Conservation (phyloP, 2,888 invertebrate genomes). For the Erebia aethiops region DNA sequence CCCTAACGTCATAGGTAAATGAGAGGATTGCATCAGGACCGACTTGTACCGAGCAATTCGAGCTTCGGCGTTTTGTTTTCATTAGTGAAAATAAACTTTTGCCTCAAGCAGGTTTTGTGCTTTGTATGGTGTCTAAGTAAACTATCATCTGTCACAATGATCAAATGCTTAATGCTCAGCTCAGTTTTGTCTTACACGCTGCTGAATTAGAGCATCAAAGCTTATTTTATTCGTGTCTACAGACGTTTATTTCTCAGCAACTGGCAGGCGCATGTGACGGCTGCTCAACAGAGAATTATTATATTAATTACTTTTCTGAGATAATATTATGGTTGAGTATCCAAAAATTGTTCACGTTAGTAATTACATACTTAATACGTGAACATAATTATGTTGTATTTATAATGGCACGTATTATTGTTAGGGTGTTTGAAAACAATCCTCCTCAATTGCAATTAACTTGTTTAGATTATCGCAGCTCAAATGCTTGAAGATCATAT, state of each 20-base stretch:
- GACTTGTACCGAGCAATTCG: no score
- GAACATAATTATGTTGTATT: not conserved
- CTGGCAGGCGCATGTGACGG: conserved; percentile 4
- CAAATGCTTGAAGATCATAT: not conserved
- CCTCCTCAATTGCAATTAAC: not conserved
- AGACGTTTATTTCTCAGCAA: not conserved
- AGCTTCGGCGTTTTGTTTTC: no score
- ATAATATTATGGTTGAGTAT: conserved; percentile 12
- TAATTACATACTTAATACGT: no score
- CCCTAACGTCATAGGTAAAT: no score
- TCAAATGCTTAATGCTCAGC: not conserved
- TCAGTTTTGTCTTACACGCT: not conserved
- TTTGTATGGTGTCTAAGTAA: no score
- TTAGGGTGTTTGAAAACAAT: not conserved
- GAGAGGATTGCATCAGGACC: no score
- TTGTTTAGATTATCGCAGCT: not conserved
- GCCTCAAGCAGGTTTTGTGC: no score
- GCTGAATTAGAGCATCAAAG: not conserved
- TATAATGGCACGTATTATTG: not conserved
- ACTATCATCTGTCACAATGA: no score
- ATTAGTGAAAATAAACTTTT: no score
- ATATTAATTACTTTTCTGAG: conserved; percentile 14
- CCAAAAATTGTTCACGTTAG: not conserved
- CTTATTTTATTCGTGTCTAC: not conserved
- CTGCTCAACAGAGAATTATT: conserved; percentile 9